Base-by-base conservation (phyloP, 2,113 vertebrate genomes). In the Mirza zaza region DNA sequence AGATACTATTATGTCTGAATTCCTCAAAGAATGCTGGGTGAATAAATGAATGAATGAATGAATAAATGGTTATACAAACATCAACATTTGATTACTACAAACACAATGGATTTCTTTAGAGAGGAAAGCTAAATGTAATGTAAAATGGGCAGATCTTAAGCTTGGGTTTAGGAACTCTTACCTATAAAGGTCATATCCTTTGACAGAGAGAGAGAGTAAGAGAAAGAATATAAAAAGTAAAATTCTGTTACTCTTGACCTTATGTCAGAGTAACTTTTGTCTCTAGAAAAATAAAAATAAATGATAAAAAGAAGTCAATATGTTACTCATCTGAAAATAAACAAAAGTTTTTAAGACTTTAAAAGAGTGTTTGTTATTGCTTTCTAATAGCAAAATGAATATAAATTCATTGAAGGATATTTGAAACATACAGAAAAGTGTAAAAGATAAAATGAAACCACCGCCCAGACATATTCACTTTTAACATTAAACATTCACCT, bases 311-410 rank as follows among this genome's bases (percentile, higher is more conserved):
- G 65, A 82, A 94, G 32, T 93, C 45, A 77, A 63, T 42, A 88
- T 59, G 2, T 23, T 67, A 27, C 20, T 85, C 5, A 6, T 70
- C 65, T 85, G 36, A 95, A 92, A 96, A 92, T 39, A 93, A 96
- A 92, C 34, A 93, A 21, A 90, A 21, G 25, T 42, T 83, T 88
- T 91, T 92, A 86, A 87, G 9, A 61, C 29, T 75, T 91, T 63
- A n/a, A 76, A 89, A 57, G 81, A 57, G 42, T 84, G 11, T 73
- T n/a, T 75, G 34, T 79, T 32, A 65, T 63, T 96, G 45, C 87
- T 94, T 92, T 96, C 29, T 96, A 93, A 79, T 39, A 82, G 32
- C 6, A 83, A 91, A 91, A 39, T 29, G 77, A 91, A 77, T 25
- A 67, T 59, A 87, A 73, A 36, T 80, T 92, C 27, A 87, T 61